Percentiles rank a stretch among this genome's conserved stretches.
phyloP scores from a whole-genome alignment of 2,888 invertebrate species.

The Platycheirus rosarum region DNA sequence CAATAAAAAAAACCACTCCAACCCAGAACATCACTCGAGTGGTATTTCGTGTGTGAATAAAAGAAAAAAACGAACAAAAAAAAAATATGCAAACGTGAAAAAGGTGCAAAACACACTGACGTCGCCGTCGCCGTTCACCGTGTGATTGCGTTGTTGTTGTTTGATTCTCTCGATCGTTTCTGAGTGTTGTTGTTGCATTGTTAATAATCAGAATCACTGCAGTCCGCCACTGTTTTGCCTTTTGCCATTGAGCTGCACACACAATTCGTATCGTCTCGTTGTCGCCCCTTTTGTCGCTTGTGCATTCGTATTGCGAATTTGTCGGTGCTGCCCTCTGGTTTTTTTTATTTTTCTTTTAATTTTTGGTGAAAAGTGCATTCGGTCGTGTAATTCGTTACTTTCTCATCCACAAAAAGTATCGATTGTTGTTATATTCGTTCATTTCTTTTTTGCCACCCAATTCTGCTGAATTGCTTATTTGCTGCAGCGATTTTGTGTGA shows the following conservation, averaged over 20 bases:
- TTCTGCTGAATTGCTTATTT: not conserved
- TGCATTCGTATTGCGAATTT: slow-evolving; percentile 43
- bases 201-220: slow-evolving; percentile 44
- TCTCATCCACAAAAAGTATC: not conserved
- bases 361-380: slow-evolving; percentile 61
- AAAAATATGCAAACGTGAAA: slow-evolving; percentile 71
- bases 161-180: slow-evolving; percentile 26
- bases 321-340: slow-evolving; percentile 47
- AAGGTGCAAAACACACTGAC: slow-evolving; percentile 65
- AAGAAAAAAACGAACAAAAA: slow-evolving; percentile 23
- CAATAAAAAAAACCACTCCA: slow-evolving; percentile 25
- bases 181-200: slow-evolving; percentile 27
- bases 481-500: slow-evolving; percentile 47
- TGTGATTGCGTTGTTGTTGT: slow-evolving; percentile 39
- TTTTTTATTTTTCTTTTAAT: slow-evolving; percentile 21
- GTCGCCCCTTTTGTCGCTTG: slow-evolving; percentile 28
- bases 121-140: slow-evolving; percentile 25
- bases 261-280: slow-evolving; percentile 36
- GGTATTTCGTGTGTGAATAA: slow-evolving; percentile 57
- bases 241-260: slow-evolving; percentile 55
- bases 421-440: no score
- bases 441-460: slow-evolving; percentile 8
- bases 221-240: slow-evolving; percentile 30
- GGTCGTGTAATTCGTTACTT: slow-evolving; percentile 59
- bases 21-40: slow-evolving; percentile 57